Percentiles rank a stretch among this genome's conserved stretches.
phyloP scores from a whole-genome alignment of 2,113 vertebrate species.

The Sclerurus mexicanus region DNA sequence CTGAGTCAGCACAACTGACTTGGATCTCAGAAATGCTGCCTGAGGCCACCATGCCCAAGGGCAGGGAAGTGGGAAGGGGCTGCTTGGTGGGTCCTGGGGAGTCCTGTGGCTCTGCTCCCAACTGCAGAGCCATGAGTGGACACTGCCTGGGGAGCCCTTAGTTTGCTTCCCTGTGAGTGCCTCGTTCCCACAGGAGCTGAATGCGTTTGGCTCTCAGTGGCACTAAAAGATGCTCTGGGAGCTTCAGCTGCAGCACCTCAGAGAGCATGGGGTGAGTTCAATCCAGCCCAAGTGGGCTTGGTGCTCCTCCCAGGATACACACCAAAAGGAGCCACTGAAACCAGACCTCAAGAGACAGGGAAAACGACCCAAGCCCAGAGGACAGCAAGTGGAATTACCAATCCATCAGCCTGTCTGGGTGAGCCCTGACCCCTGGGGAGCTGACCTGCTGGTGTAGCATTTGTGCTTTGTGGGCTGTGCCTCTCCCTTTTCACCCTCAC shows the following conservation, averaged over 20 bases:
- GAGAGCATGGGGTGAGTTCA: background rate
- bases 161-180: background rate
- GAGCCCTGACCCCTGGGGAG: background rate
- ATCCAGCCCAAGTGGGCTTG: background rate
- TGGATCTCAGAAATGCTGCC: background rate
- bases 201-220: fast-evolving
- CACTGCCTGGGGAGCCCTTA: background rate
- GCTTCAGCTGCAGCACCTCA: background rate
- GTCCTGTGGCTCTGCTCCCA: background rate
- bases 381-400: background rate
- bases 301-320: background rate
- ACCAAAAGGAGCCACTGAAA: background rate
- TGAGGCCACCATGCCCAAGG: too few species aligned
- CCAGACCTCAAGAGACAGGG: background rate
- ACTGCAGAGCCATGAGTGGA: background rate
- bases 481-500: background rate
- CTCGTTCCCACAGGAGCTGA: background rate
- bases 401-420: background rate
- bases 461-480: background rate
- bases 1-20: background rate
- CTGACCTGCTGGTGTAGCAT: background rate
- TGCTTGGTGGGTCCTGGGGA: background rate
- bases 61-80: background rate
- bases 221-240: background rate
- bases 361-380: background rate